These are phyloP conservation scores for Psittacula derbiana DNA, from an alignment of 2,797 vertebrate genomes.

Conservation along the genomic window DNA sequence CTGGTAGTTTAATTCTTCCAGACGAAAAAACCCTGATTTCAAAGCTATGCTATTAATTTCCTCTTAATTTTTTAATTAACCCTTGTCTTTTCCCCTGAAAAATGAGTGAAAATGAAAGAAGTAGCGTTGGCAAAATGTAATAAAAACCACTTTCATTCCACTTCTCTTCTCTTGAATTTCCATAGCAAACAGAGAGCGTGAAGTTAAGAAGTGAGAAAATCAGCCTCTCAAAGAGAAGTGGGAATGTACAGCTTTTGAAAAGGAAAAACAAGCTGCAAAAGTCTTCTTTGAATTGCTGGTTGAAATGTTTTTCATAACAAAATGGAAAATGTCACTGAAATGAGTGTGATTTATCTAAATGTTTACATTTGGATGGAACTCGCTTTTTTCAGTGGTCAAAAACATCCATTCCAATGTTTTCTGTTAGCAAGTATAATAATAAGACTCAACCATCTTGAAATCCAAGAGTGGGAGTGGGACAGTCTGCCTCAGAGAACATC, in stretches of 20 bases:
- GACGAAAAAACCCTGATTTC: not conserved
- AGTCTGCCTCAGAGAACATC: conserved; percentile 32
- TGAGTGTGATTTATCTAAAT: conserved; percentile 24
- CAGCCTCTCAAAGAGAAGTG: not conserved
- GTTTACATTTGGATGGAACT: conserved; percentile 10
- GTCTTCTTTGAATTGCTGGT: conserved; percentile 10
- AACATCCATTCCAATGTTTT: not conserved
- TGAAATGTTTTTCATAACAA: conserved; percentile 19
- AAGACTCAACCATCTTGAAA: conserved; percentile 2
- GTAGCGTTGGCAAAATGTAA: not conserved
- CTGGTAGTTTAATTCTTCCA: not conserved
- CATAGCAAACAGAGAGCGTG: not conserved
- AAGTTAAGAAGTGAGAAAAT: conserved; percentile 2
- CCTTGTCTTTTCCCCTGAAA: not conserved
- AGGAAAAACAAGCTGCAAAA: conserved; percentile 30
- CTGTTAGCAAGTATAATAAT: not conserved
- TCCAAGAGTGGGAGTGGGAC: conserved; percentile 43
- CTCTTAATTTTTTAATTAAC: not conserved
- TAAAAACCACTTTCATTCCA: not conserved
- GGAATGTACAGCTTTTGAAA: not conserved
- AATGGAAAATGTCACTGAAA: conserved; percentile 19
- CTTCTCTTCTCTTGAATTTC: not conserved
- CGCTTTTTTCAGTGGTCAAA: not conserved
- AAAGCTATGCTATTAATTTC: not conserved
- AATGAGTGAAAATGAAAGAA: not conserved